Base-by-base conservation (phyloP, 2,113 vertebrate genomes). In the Hippocampus zosterae region DNA sequence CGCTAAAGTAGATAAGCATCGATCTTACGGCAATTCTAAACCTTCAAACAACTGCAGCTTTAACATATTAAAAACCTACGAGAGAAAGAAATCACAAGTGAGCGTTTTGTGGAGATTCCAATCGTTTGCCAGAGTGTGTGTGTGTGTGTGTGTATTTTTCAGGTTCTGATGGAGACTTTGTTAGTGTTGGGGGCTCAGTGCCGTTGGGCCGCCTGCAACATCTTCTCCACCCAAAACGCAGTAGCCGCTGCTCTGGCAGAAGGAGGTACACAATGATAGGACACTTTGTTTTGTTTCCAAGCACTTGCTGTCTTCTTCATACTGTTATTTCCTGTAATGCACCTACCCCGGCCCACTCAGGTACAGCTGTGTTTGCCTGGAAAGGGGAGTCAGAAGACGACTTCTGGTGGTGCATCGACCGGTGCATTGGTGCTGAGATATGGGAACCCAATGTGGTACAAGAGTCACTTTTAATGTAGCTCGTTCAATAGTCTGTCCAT, bases 351-450 rank as follows among this genome's bases (percentile, higher is more conserved):
- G 23, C 52, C 65, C n/a, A 78, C 59, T 41, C 84, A 95, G 97
- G 95, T 19, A 92, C 92, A 74, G 89, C 96, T 0, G 95, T 99
- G 74, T 99, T 98, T 60, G 96, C 96, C 5, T 99, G 97, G 97
- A 96, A 93, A 80, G 96, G 93, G 67, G 96, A 99, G 41, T 95
- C 96, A 0, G 95, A 98, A 84, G 95, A 97, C 1, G 97, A 99
- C 77, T 99, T 98, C 87, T 98, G 96, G 95, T 99, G 96, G 96
- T 98, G 97, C 72, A 98, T 99, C 53, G 95, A 98, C n/a, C 90
- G 89, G 73, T 97, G 96, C 56, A 93, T 97, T 65, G 92, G 93
- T 37, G 92, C 94, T 0, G 93, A 96, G 9, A 90, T 90, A 11
- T 98, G 97, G 96, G 93, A 96, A 80, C 96, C 97, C 69, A 96